Base-by-base conservation (phyloP, 2,888 invertebrate genomes). In the Macrophya alboannulata region DNA sequence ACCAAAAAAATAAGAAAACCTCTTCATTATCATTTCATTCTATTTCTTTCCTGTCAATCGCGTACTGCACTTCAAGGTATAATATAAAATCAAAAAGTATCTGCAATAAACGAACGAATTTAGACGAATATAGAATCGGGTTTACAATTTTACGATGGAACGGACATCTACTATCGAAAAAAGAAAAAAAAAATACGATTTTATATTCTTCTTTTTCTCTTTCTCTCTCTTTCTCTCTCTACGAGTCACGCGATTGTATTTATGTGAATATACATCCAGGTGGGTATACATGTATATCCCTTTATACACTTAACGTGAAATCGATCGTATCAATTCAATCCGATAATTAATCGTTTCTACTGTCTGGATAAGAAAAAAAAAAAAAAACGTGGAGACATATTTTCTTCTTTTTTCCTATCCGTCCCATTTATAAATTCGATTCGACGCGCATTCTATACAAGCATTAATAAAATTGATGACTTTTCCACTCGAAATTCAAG, bases 301-400 rank as follows among this genome's bases (percentile, higher is more conserved):
- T n/a, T 6, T 65, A 17, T 68, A 31, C 21, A 25, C 31, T 51
- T 43, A 17, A 37, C 59, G 43, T 43, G n/a, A 40, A 72, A 72
- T 43, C 71, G 71, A 72, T 72, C 21, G 37, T 37, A 72, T 37
- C 21, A 40, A 72, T 72, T 72, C 71, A 43, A 72, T 72, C 31
- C 43, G 71, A 37, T 72, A 72, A 72, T 72, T 72, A 40, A 72
- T 72, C 43, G 71, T 43, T 37, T 72, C 10, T n/a, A 17, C 17
- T 43, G 40, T 8, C 3, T 15, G 62, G 31, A 31, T 31, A 31
- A 31, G 3, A 3, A 31, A 31, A 62, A 4, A 31, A 3, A 31
- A 31, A 62, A 4, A 25, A 62, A 62, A 21, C 62, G 62, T 21
- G 21, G 62, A 12, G 2, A 62, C 25, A 25, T 62, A 31, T 31